Base-by-base conservation (phyloP, 2,888 invertebrate species). In the Tineola bisselliella region DNA sequence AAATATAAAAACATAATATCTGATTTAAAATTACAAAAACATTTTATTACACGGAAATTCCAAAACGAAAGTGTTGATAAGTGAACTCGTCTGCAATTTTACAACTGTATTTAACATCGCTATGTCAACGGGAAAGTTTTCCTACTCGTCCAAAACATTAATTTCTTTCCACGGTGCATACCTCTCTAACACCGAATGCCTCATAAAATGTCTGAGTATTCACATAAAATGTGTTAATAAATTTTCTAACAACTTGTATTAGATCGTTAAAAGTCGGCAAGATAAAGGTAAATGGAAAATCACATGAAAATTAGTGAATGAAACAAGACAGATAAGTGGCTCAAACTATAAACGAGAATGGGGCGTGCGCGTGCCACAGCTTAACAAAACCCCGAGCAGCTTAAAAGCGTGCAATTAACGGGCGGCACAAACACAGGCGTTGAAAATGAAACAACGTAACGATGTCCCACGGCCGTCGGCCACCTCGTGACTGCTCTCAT, bases 321-420 rank as follows among this genome's bases (percentile, higher is more conserved):
- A 38, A 10, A 3, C 10, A n/a, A 38, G 38, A 12, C n/a, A 38
- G 38, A 38, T 38, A 38, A 38, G 38, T 38, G 38, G 48, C 10
- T 48, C 15, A 48, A 13, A 48, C n/a, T 48, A 17, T 30, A 56
- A 30, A 19, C 4, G 25, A 19, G 56, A 56, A 56, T n/a, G 1
- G n/a, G 18, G 12, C 11, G 13, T 17, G 43, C 79, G 72, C 75
- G 71, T 73, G 78, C 48, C 48, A 78, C 76, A 77, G 76, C 59
- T 11, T 56, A 15, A 57, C 31, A 76, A 78, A 73, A 74, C 67
- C 72, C 75, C 75, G 79, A 76, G 75, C 82, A 75, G 75, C 82
- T 83, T 80, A 79, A 79, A 76, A 74, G 70, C 76, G 70, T 76
- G 77, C 78, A 81, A 83, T 83, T 81, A 83, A 78, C 76, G 71